These are phyloP conservation scores for Vireo griseus DNA, from an alignment of 2,797 vertebrate genomes.

Conservation along the genomic window DNA sequence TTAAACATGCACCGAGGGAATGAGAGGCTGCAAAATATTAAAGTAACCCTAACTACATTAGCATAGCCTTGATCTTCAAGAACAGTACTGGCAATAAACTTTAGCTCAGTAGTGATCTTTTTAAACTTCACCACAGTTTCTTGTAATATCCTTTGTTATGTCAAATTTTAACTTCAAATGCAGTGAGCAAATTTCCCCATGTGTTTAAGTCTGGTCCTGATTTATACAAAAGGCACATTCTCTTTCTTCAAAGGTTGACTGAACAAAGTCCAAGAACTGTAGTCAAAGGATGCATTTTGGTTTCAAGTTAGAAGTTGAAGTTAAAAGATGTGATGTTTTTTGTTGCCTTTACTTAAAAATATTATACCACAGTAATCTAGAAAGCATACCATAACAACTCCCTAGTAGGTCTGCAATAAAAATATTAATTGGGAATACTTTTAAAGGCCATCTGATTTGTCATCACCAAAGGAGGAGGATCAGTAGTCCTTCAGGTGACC, in stretches of 20 bases:
- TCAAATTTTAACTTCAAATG: background rate
- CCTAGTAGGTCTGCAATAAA: background rate
- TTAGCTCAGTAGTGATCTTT: background rate
- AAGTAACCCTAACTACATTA: constrained; percentile 27
- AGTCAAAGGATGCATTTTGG: background rate
- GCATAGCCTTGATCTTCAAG: constrained; percentile 46
- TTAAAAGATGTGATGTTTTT: background rate
- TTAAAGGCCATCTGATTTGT: background rate
- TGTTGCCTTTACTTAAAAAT: background rate
- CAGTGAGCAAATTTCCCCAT: background rate
- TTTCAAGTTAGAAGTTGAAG: background rate
- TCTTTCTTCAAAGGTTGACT: constrained; percentile 6
- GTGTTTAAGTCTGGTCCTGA: background rate
- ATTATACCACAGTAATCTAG: background rate
- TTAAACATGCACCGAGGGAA: background rate
- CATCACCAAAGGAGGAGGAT: background rate
- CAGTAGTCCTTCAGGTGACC: background rate
- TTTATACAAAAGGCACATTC: background rate
- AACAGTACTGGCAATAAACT: background rate
- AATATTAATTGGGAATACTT: background rate
- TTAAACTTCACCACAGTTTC: background rate
- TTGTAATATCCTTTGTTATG: background rate
- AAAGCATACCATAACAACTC: background rate
- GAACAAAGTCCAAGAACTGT: background rate
- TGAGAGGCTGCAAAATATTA: constrained; percentile 25